These are phyloP conservation scores for Apeltes quadracus DNA, from an alignment of 2,113 vertebrate genomes.

Conservation along the genomic window DNA sequence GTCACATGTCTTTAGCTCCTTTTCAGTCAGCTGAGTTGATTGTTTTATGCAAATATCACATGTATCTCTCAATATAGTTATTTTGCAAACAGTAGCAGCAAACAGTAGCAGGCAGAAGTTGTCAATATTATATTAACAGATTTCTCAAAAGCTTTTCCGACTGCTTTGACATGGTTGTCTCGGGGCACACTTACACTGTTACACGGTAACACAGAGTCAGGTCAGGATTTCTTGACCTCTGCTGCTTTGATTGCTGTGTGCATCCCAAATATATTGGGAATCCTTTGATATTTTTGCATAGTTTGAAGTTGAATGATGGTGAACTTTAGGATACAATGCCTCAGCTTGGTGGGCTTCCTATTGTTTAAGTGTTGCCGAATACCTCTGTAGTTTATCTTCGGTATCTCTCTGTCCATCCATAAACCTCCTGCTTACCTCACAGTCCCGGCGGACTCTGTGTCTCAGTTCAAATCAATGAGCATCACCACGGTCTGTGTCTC, in stretches of 20 bases:
- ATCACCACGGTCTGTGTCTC: constrained; percentile 21
- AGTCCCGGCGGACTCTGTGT: constrained; percentile 58
- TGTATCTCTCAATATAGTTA: neutral
- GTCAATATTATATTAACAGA: neutral
- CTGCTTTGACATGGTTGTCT: neutral
- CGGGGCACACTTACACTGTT: neutral
- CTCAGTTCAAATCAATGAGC: constrained; percentile 64
- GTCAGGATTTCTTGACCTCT: neutral
- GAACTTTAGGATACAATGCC: constrained; percentile 1
- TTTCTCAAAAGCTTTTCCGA: neutral
- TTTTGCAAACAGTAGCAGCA: neutral
- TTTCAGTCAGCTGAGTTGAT: neutral
- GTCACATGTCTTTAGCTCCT: neutral
- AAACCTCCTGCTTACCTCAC: constrained; percentile 54
- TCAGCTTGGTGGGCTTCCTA: neutral
- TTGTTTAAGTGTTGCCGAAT: constrained; percentile 9
- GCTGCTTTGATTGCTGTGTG: neutral
- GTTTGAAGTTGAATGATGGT: neutral
- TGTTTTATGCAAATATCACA: neutral
- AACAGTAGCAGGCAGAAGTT: no score
- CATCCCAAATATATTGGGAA: neutral
- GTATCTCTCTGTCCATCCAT: constrained; percentile 36
- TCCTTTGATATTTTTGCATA: neutral
- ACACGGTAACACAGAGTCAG: no score
- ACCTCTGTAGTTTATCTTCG: no score